Conservation (phyloP, 2,797 vertebrate species). For the Lutra lutra region DNA sequence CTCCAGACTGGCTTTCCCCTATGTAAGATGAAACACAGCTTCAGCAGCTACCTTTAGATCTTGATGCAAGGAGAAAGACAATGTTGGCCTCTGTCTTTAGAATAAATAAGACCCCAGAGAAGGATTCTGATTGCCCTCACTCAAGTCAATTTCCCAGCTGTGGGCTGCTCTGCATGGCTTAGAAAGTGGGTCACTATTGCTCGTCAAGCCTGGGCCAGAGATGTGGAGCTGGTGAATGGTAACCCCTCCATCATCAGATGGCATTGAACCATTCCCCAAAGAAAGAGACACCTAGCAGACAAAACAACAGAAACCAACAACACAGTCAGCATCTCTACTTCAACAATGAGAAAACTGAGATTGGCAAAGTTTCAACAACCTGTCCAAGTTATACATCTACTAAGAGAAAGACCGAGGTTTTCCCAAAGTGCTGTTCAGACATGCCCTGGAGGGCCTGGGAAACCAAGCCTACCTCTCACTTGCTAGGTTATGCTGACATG, state of each 20-base stretch:
- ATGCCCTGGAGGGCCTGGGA: background rate
- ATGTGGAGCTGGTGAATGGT: background rate
- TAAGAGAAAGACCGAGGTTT: background rate
- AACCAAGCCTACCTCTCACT: too few species aligned
- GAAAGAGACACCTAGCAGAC: background rate
- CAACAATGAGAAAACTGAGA: background rate
- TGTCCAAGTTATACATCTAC: background rate
- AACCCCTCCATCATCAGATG: background rate
- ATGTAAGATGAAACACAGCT: background rate
- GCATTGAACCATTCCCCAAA: background rate
- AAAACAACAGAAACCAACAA: background rate
- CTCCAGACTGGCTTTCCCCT: background rate
- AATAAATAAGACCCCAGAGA: background rate
- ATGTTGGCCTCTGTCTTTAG: background rate
- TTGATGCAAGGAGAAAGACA: background rate
- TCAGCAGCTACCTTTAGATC: background rate
- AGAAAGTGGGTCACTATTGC: background rate
- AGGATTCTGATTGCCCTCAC: background rate
- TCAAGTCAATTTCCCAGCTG: background rate
- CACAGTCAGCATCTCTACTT: background rate
- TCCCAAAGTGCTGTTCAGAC: background rate
- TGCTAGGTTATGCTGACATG: background rate
- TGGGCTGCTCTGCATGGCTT: too few species aligned
- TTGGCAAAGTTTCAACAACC: background rate
- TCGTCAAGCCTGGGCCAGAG: background rate